phyloP scores from a whole-genome alignment of 2,888 invertebrate genomes.

The Noctua janthe region DNA sequence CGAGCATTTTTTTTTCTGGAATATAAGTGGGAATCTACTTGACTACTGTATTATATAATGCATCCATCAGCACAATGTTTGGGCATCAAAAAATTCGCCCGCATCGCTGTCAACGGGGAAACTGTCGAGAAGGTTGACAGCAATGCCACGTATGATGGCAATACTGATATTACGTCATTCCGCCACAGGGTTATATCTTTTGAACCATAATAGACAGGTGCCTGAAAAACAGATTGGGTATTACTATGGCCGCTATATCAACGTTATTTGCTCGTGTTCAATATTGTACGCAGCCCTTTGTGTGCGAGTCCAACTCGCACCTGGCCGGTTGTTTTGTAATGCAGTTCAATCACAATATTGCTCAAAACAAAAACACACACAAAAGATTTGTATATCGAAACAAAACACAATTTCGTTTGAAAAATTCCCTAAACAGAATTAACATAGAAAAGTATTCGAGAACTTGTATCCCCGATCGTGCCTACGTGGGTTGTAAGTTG shows the following conservation, averaged over 20 bases:
- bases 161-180: background rate
- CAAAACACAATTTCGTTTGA: slow-evolving; percentile 1
- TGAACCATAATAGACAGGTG: background rate
- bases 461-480: slow-evolving; percentile 30
- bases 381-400: background rate
- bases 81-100: too few relatives aligned
- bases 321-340: background rate
- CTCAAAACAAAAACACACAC: background rate
- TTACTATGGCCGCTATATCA: background rate
- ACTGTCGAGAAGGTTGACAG: background rate
- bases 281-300: background rate
- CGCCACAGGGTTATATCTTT: background rate
- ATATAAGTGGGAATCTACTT: background rate
- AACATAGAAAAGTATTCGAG: slow-evolving; percentile 30
- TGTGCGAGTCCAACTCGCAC: background rate
- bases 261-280: background rate
- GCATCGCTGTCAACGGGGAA: background rate
- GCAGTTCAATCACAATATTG: background rate
- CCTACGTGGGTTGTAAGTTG: slow-evolving; percentile 33
- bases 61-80: background rate
- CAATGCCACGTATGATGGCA: background rate
- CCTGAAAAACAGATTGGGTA: background rate
- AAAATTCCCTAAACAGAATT: slow-evolving; percentile 10
- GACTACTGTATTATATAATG: background rate
- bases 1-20: background rate